These are phyloP conservation scores for Limnothrissa miodon DNA, from an alignment of 2,113 vertebrate species.

Conservation along the genomic window DNA sequence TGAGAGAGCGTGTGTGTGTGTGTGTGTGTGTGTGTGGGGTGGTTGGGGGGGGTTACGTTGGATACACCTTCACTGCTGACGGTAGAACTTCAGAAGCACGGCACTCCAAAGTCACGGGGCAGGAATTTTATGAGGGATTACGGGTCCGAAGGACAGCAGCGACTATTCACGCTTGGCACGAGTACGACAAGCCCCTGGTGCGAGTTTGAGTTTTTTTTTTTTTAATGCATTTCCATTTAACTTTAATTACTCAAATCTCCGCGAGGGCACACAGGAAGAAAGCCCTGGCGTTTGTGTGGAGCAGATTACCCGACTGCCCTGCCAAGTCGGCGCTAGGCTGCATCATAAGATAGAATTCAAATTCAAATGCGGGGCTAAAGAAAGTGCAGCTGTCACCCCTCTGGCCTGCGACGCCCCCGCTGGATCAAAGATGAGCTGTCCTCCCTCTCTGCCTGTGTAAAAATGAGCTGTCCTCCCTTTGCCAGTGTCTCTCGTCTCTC, in stretches of 20 bases:
- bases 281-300: slow-evolving; percentile 80
- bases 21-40: neutral
- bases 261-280: slow-evolving; percentile 81
- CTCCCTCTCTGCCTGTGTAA: slow-evolving; percentile 77
- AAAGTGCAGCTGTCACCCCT: slow-evolving; percentile 85
- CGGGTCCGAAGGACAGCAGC: slow-evolving; percentile 76
- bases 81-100: slow-evolving; percentile 68
- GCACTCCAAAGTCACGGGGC: slow-evolving; percentile 82
- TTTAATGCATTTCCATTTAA: slow-evolving; percentile 81
- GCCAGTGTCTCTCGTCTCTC: slow-evolving; percentile 76
- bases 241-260: slow-evolving; percentile 88
- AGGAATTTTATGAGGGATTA: slow-evolving; percentile 75
- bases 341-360: slow-evolving; percentile 86
- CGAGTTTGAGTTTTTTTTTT: slow-evolving; percentile 69
- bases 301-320: slow-evolving; percentile 83
- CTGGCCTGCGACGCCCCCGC: slow-evolving; percentile 82
- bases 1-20: neutral
- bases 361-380: slow-evolving; percentile 85
- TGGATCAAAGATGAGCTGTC: slow-evolving; percentile 87
- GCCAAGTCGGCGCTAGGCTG: slow-evolving; percentile 81
- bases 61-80: slow-evolving; percentile 18
- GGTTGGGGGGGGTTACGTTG: neutral
- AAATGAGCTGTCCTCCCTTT: slow-evolving; percentile 83
- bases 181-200: slow-evolving; percentile 73
- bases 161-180: slow-evolving; percentile 76